phyloP scores from a whole-genome alignment of 1,140 invertebrate species.

The Cecropterus lyciades region DNA sequence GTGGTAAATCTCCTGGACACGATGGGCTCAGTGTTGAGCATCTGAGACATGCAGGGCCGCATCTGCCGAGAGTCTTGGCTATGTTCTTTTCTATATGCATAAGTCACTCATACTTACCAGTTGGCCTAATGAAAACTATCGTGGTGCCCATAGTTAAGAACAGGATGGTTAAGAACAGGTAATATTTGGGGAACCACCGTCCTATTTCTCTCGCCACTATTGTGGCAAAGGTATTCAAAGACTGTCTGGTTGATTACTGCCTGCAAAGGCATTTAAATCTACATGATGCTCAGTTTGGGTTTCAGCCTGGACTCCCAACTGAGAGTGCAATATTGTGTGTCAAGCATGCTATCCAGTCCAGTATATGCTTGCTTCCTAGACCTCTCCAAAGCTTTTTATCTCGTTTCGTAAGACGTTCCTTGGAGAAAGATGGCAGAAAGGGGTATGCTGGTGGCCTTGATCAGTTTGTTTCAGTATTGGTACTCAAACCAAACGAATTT shows the following conservation, averaged over 20 bases:
- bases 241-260: slow-evolving; percentile 8
- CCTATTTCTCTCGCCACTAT: slow-evolving; percentile 36
- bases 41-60: slow-evolving; percentile 17
- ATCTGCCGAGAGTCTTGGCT: slow-evolving; percentile 15
- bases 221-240: background rate
- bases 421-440: no score
- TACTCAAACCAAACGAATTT: no score
- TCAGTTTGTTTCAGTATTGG: no score
- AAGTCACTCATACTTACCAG: slow-evolving; percentile 27
- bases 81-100: slow-evolving; percentile 34
- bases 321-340: background rate
- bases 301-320: background rate
- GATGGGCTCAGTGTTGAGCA: slow-evolving; percentile 41
- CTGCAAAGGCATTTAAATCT: background rate
- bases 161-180: slow-evolving; percentile 32
- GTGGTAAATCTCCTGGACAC: slow-evolving; percentile 41
- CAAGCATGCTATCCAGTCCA: background rate
- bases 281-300: background rate
- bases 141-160: slow-evolving; percentile 42
- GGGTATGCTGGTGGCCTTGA: no score
- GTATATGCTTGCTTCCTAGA: background rate
- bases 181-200: slow-evolving; percentile 28
- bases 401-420: no score
- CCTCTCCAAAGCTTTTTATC: background rate
- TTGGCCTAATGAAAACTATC: slow-evolving; percentile 28